These are phyloP conservation scores for Euspilapteryx auroguttella DNA, from an alignment of 2,888 invertebrate species.

Conservation along the genomic window DNA sequence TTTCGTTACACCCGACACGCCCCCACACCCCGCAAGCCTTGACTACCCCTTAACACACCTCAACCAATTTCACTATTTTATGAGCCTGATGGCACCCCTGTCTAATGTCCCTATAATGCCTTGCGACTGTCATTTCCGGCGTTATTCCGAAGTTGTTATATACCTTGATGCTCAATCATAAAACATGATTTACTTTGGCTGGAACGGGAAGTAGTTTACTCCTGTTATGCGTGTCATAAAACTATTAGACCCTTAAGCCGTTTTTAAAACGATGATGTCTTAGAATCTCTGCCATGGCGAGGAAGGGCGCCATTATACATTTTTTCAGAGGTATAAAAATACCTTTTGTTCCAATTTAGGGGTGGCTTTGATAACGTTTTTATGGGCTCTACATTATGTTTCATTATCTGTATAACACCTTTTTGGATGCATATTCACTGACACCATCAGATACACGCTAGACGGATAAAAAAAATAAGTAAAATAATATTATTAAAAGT, in stretches of 20 bases:
- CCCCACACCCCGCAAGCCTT: slow-evolving; percentile 21
- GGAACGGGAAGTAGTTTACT: slow-evolving; percentile 15
- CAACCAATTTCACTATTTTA: slow-evolving; percentile 37
- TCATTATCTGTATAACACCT: slow-evolving; percentile 51
- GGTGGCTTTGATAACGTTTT: slow-evolving; percentile 30
- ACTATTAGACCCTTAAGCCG: slow-evolving; percentile 58
- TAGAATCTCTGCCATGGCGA: slow-evolving; percentile 23
- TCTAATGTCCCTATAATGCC: slow-evolving; percentile 45
- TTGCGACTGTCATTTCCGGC: slow-evolving; percentile 43
- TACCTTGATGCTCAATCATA: slow-evolving; percentile 19
- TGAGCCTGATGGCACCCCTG: slow-evolving; percentile 37
- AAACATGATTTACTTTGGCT: slow-evolving; percentile 18
- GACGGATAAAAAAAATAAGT: no score
- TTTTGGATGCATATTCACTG: slow-evolving; percentile 21
- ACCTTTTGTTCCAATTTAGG: no score
- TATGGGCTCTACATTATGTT: slow-evolving; percentile 35
- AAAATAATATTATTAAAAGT: no score
- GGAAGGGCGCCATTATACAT: slow-evolving; percentile 37
- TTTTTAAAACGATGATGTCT: slow-evolving; percentile 44
- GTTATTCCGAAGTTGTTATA: slow-evolving; percentile 10
- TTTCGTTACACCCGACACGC: slow-evolving; percentile 48
- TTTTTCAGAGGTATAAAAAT: no score
- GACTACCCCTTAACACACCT: slow-evolving; percentile 17
- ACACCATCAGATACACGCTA: no score
- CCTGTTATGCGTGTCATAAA: slow-evolving; percentile 57